Percentiles rank a stretch among this genome's conserved stretches.
Evolutionary conservation across 92 coral and sea anemone genomes (phyloP).

Genomic region (Micromussa lordhowensis): DNA sequence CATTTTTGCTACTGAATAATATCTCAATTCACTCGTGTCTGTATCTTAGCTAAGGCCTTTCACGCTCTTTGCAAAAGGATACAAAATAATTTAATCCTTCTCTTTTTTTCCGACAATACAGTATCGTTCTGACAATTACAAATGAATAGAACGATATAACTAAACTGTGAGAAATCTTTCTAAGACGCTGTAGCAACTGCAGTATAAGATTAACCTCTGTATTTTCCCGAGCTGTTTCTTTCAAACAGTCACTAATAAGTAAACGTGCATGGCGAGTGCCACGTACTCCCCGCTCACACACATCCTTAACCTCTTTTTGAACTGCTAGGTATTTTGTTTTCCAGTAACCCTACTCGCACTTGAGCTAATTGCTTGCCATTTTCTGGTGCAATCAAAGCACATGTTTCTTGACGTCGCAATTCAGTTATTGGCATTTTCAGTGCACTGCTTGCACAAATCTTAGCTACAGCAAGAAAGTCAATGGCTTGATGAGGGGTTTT

Average conservation of each 20-base stretch:
- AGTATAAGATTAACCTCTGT: conserved; percentile 55
- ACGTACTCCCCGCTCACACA: conserved; percentile 61
- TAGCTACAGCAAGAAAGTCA: conserved; percentile 73
- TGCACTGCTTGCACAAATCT: conserved; percentile 70
- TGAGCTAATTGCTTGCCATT: conserved; percentile 71
- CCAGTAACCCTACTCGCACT: conserved; percentile 72
- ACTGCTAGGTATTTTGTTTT: conserved; percentile 54
- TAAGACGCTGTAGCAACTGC: conserved; percentile 61
- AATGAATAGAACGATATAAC: not conserved
- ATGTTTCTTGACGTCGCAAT: conserved; percentile 71
- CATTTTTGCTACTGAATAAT: no score
- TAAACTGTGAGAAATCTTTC: conserved; percentile 25
- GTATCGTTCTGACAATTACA: no score
- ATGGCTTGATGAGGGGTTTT: conserved; percentile 79
- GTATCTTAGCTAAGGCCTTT: no score
- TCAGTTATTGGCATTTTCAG: conserved; percentile 78
- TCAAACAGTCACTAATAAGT: conserved; percentile 52
- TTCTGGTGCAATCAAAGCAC: conserved; percentile 61
- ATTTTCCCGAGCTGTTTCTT: conserved; percentile 60
- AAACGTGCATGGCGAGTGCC: conserved; percentile 62
- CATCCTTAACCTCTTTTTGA: conserved; percentile 71
- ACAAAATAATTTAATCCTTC: no score
- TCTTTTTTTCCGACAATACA: no score
- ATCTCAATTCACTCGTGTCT: no score
- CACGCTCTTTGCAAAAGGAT: no score